phyloP scores from a whole-genome alignment of 1,140 invertebrate species.

The Dendroctonus ponderosae region DNA sequence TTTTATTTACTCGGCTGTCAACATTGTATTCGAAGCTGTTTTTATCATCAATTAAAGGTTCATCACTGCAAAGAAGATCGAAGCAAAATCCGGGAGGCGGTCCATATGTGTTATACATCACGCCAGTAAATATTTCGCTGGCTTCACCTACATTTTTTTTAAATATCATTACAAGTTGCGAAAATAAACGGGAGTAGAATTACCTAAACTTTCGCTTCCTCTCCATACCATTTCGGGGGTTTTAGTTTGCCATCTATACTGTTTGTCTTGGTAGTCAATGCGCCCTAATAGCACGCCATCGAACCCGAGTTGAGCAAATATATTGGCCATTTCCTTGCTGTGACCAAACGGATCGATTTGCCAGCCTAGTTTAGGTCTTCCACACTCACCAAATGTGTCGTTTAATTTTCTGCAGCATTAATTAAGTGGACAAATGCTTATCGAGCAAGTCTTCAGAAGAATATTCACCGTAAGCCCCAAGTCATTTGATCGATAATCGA shows the following conservation, averaged over 20 bases:
- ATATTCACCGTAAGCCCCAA: constrained; percentile 57
- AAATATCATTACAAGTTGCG: constrained; percentile 1
- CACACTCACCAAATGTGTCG: constrained; percentile 66
- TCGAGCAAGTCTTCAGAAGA: neutral
- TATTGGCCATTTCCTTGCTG: constrained; percentile 65
- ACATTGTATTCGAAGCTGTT: constrained; percentile 56
- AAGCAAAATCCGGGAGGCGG: constrained; percentile 71
- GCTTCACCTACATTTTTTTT: constrained; percentile 51
- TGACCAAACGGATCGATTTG: constrained; percentile 78
- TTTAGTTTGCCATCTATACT: constrained; percentile 58
- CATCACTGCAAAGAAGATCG: constrained; percentile 68
- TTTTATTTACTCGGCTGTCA: neutral
- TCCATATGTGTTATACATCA: constrained; percentile 58
- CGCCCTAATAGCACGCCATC: constrained; percentile 75
- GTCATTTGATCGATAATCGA: constrained; percentile 81
- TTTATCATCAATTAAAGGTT: constrained; percentile 58
- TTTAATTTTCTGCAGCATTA: constrained; percentile 32
- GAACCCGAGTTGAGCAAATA: constrained; percentile 69
- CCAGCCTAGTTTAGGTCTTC: constrained; percentile 67
- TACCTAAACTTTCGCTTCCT: constrained; percentile 58
- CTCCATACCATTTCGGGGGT: constrained; percentile 78
- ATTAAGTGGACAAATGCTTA: neutral
- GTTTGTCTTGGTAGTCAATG: constrained; percentile 75
- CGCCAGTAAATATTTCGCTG: constrained; percentile 48
- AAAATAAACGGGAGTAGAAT: constrained; percentile 9